A percentile compares a stretch with the other conserved stretches of the same genome.
Conservation (phyloP, 2,888 invertebrate species). For the Rhagonycha lutea region DNA sequence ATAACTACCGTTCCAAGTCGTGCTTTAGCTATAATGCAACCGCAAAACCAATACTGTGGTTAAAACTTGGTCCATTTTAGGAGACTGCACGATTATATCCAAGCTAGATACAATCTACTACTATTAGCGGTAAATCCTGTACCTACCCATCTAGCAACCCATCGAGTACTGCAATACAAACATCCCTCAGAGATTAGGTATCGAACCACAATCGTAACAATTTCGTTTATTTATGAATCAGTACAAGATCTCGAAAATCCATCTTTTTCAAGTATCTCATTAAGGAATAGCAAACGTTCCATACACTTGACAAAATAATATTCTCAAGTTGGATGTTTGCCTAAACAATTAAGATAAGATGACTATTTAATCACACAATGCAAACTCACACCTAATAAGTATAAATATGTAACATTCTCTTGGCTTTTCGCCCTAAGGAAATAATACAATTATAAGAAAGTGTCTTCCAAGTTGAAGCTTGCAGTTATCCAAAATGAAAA, state of each 20-base stretch:
- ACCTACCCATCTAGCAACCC: slow-evolving; percentile 12
- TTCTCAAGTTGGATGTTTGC: not conserved
- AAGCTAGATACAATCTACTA: slow-evolving; percentile 28
- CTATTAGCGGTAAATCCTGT: slow-evolving; percentile 30
- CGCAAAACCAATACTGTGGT: slow-evolving; percentile 38
- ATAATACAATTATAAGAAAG: not conserved
- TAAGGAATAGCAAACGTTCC: not conserved
- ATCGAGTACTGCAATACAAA: slow-evolving; percentile 16
- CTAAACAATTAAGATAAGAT: not conserved
- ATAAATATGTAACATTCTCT: not conserved
- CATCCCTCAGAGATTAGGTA: slow-evolving; percentile 10
- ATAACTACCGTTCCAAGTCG: slow-evolving; percentile 24
- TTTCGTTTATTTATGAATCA: slow-evolving; percentile 4
- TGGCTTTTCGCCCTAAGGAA: not conserved
- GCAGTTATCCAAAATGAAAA: not conserved
- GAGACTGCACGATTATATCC: slow-evolving; percentile 29
- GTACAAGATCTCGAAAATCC: not conserved
- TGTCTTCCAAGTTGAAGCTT: not conserved
- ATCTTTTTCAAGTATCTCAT: not conserved
- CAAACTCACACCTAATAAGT: not conserved
- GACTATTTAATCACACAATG: not conserved
- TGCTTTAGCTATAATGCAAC: slow-evolving; percentile 33
- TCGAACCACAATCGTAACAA: slow-evolving; percentile 11
- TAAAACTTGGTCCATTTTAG: slow-evolving; percentile 32
- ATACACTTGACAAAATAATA: not conserved